Evolutionary conservation across 1,140 invertebrate genomes (phyloP).

Genomic region (Lordiphosa clarofinis): DNA sequence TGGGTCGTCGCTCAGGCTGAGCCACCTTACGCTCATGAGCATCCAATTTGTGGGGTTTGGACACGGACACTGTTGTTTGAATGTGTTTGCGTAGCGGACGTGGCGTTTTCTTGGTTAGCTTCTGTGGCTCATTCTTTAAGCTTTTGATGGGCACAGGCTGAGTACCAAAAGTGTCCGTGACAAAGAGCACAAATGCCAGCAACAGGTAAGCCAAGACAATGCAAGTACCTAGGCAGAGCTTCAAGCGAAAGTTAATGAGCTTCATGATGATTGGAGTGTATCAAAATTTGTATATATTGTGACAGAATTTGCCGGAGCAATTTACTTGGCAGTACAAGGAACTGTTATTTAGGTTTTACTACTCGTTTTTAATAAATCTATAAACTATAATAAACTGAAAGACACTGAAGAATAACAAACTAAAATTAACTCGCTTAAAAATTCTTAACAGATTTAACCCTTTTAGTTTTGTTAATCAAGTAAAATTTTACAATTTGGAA

Average conservation of each 20-base stretch:
- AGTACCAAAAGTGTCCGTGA: background rate
- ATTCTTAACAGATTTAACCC: no score
- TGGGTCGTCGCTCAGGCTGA: background rate
- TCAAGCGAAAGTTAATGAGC: slow-evolving; percentile 12
- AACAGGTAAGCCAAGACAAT: slow-evolving; percentile 1
- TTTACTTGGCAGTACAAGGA: no score
- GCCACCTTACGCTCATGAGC: background rate
- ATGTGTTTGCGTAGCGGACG: no score
- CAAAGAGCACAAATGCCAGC: background rate
- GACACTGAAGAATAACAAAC: no score
- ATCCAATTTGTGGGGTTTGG: no score
- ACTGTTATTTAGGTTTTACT: slow-evolving; percentile 79
- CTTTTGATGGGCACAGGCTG: slow-evolving; percentile 5
- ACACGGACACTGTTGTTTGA: no score
- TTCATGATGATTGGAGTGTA: slow-evolving; percentile 11
- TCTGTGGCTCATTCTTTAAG: slow-evolving; percentile 91
- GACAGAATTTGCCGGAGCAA: background rate
- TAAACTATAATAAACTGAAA: no score
- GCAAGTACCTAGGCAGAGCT: background rate
- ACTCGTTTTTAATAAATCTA: no score
- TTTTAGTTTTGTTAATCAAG: no score
- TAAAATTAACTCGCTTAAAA: no score
- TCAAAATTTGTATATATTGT: background rate
- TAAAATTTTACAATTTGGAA: no score
- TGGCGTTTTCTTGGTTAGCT: no score